These are phyloP conservation scores for Anhinga anhinga DNA, from an alignment of 2,113 vertebrate genomes.

Conservation along the genomic window DNA sequence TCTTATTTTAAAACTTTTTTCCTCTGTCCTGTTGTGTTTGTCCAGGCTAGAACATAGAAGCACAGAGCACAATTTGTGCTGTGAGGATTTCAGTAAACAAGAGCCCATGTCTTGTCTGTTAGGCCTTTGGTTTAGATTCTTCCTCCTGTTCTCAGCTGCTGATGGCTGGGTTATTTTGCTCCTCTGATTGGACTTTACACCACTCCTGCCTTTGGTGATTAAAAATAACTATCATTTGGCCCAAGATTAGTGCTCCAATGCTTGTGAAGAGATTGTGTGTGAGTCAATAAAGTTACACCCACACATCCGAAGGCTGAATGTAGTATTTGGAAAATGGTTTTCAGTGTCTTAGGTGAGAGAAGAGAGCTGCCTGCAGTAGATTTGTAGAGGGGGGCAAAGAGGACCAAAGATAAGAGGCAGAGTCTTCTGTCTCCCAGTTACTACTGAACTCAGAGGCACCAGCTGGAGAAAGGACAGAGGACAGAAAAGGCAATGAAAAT, in stretches of 20 bases:
- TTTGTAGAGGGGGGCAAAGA: background rate
- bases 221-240: background rate
- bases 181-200: background rate
- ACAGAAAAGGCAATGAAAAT: background rate
- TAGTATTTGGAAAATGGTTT: background rate
- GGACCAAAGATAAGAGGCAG: background rate
- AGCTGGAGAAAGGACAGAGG: background rate
- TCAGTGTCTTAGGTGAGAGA: background rate
- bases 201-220: background rate
- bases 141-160: background rate
- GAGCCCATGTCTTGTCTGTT: background rate
- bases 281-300: background rate
- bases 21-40: background rate
- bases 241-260: background rate
- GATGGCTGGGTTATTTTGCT: background rate
- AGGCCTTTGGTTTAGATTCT: background rate
- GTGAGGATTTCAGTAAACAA: background rate
- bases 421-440: background rate
- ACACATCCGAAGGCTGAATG: background rate
- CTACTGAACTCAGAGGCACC: background rate
- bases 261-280: background rate
- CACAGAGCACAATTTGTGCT: background rate
- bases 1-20: background rate
- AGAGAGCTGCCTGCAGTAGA: background rate
- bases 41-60: background rate